Conservation (phyloP, 1,140 invertebrate species). For the Macrocentrus cingulum region DNA sequence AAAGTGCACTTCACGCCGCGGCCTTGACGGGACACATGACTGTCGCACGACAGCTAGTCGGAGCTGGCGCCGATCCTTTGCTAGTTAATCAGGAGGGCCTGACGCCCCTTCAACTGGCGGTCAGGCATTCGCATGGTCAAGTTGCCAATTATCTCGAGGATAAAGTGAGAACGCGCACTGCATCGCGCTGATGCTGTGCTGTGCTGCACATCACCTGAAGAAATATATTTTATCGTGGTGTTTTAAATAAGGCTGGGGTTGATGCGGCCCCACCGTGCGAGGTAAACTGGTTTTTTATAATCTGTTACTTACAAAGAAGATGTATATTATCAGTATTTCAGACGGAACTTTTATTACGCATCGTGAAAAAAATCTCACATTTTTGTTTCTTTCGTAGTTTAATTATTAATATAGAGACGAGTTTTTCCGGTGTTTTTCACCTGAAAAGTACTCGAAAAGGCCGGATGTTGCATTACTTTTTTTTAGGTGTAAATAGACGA, state of each 20-base stretch:
- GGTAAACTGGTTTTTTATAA: not conserved
- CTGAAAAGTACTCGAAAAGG: no score
- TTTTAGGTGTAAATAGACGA: no score
- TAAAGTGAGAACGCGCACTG: slow-evolving; percentile 45
- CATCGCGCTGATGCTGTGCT: slow-evolving; percentile 22
- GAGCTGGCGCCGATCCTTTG: slow-evolving; percentile 69
- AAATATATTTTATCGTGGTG: not conserved
- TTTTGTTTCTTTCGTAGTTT: no score
- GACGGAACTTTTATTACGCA: not conserved
- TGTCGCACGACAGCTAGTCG: slow-evolving; percentile 76
- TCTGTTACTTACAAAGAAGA: not conserved
- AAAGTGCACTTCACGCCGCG: slow-evolving; percentile 85
- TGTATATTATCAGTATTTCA: slow-evolving; percentile 7
- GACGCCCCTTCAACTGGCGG: slow-evolving; percentile 68
- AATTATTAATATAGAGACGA: no score
- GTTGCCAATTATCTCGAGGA: slow-evolving; percentile 64
- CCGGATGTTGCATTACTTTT: no score
- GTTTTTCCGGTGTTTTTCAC: no score
- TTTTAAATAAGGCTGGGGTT: not conserved
- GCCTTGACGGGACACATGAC: slow-evolving; percentile 83
- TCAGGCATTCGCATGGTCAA: slow-evolving; percentile 61
- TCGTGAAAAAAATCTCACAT: not conserved
- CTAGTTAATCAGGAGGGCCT: slow-evolving; percentile 71
- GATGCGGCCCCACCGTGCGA: no score
- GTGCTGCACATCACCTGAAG: not conserved